phyloP scores from a whole-genome alignment of 2,888 invertebrate genomes.

The Petrophora chlorosata region DNA sequence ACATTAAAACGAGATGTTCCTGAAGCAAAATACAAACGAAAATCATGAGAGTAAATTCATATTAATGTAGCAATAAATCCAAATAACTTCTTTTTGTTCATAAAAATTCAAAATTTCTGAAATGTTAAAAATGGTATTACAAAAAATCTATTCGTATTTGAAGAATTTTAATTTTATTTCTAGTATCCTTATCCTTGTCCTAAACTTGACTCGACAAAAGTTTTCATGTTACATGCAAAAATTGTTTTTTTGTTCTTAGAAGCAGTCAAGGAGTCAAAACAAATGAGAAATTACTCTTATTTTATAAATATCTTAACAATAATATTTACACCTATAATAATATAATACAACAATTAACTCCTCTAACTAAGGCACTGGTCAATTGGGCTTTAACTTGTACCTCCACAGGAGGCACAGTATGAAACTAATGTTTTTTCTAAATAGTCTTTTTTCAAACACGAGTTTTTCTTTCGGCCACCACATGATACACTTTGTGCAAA shows the following conservation, averaged over 20 bases:
- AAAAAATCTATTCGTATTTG: too few relatives aligned
- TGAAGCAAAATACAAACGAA: too few relatives aligned
- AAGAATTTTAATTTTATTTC: too few relatives aligned
- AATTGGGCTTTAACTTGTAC: conserved; percentile 71
- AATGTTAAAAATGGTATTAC: too few relatives aligned
- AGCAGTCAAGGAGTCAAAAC: conserved; percentile 16
- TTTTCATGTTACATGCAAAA: not conserved
- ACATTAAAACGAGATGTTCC: too few relatives aligned
- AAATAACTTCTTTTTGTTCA: too few relatives aligned
- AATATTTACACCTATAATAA: conserved; percentile 65
- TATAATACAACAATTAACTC: conserved; percentile 52
- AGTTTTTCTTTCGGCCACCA: conserved; percentile 72
- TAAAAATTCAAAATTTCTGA: too few relatives aligned
- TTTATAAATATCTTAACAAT: conserved; percentile 67
- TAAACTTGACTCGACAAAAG: too few relatives aligned
- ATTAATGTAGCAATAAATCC: too few relatives aligned
- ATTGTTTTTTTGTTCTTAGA: not conserved
- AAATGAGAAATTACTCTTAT: conserved; percentile 39
- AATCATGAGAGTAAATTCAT: too few relatives aligned
- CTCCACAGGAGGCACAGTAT: conserved; percentile 69
- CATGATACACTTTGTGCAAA: conserved; percentile 70
- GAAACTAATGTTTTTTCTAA: conserved; percentile 63
- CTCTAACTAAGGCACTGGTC: conserved; percentile 39
- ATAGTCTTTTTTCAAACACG: conserved; percentile 65
- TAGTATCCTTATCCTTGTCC: too few relatives aligned